Evolutionary conservation across 1,140 invertebrate genomes (phyloP).

Genomic region (Mercenaria mercenaria): DNA sequence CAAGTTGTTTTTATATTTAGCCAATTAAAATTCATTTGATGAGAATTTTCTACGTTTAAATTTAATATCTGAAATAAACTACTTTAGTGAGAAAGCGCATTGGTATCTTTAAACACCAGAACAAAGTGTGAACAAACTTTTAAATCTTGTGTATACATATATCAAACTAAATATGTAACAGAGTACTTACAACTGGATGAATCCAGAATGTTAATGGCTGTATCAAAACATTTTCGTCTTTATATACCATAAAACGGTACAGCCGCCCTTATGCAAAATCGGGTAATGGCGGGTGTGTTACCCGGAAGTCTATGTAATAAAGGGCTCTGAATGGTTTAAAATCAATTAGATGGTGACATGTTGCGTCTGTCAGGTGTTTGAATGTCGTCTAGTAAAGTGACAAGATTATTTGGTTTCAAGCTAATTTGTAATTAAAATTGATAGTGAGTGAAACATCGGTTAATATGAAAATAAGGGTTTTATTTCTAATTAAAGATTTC

Average conservation of each 20-base stretch:
- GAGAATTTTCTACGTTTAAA: no score
- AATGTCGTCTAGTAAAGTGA: not conserved
- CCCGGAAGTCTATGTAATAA: conserved; percentile 2
- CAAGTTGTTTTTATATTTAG: no score
- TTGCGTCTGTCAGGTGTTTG: not conserved
- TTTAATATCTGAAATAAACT: no score
- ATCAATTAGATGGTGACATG: not conserved
- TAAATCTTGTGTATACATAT: no score
- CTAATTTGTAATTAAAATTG: not conserved
- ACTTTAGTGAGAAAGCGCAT: no score
- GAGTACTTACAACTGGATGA: conserved; percentile 34
- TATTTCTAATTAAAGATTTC: no score
- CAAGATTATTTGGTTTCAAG: conserved; percentile 4
- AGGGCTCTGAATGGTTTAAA: not conserved
- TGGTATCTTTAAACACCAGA: no score
- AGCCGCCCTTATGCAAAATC: conserved; percentile 7
- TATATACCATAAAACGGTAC: not conserved
- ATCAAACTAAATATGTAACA: not conserved
- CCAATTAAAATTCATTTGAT: no score
- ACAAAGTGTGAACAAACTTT: no score
- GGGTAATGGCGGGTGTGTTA: not conserved
- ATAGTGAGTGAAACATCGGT: no score
- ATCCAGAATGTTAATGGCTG: conserved; percentile 1
- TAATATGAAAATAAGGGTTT: no score
- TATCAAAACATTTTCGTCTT: not conserved